phyloP scores from a whole-genome alignment of 2,888 invertebrate genomes.

The Drosophila meridionalis region DNA sequence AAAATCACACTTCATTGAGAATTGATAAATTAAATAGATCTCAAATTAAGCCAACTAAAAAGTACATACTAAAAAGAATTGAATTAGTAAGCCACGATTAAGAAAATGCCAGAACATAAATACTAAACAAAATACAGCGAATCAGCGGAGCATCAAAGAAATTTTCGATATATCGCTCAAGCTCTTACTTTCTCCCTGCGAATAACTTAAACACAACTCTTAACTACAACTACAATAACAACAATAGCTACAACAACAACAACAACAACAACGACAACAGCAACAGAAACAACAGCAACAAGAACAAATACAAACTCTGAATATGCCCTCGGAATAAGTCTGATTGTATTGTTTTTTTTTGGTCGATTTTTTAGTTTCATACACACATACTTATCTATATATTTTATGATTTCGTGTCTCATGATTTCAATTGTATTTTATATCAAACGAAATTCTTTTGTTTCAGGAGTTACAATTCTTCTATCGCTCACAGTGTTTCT shows the following conservation, averaged over 20 bases:
- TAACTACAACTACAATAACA: conserved; percentile 9
- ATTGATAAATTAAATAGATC: conserved; percentile 32
- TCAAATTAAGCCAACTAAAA: conserved; percentile 42
- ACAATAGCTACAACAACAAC: conserved; percentile 9
- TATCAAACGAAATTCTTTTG: conserved; percentile 84
- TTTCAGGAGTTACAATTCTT: conserved; percentile 99
- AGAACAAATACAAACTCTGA: conserved; percentile 32
- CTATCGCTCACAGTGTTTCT: conserved; percentile 99
- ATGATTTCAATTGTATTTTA: conserved; percentile 73
- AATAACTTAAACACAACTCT: conserved; percentile 42
- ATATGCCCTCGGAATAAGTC: conserved; percentile 55
- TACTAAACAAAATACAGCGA: conserved; percentile 19
- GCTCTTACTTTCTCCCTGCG: not conserved
- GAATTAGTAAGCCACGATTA: conserved; percentile 21
- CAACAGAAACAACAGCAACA: conserved; percentile 11
- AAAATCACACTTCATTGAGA: conserved; percentile 68
- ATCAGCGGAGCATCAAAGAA: conserved; percentile 10
- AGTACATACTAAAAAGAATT: conserved; percentile 47
- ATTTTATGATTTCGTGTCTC: conserved; percentile 65
- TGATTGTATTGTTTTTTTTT: conserved; percentile 61
- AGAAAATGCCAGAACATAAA: conserved; percentile 23
- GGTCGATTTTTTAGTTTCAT: conserved; percentile 29
- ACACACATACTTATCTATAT: conserved; percentile 63
- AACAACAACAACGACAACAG: conserved; percentile 28
- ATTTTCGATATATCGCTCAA: conserved; percentile 6